Evolutionary conservation across 1,140 invertebrate genomes (phyloP), one percentile per base, ranked within the genome.

Genomic region (Drosophila orena): DNA sequence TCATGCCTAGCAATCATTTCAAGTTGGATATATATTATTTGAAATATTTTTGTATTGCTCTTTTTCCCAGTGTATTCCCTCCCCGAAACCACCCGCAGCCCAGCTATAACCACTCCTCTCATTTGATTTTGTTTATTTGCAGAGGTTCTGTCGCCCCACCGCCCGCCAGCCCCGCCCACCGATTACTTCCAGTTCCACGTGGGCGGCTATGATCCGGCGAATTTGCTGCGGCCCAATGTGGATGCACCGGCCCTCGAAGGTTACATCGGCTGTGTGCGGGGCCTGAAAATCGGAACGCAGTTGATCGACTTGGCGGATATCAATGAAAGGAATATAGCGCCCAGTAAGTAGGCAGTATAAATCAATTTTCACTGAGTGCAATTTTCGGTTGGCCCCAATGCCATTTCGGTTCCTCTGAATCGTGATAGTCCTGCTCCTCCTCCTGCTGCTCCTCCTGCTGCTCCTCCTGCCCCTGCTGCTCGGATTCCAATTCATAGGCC

Each of bases 151-250:
- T 95, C 96, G 38, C 97, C 97, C 1, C 96, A 97, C 90, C 93
- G 97, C 69, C 96, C 97, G 7, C 95, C 96, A 10, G 96, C 96
- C 6, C 95, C 96, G 10, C 96, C 97, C 11, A 96, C 95, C 0
- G 96, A 96, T 75, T 98, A 98, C 92, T 97, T 97, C 81, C 96
- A 98, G 93, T 94, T 98, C 62, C 97, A 97, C 93, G 93, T 98
- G 40, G 98, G 97, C 46, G 97, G 97, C 17, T 97, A 97, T 78
- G 96, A 97, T 92, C 93, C 94, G 2, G 94, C 95, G 81, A 96
- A 96, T 80, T 92, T 97, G 40, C 92, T 96, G 59, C 93, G 95
- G 35, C 94, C 95, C 6, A 93, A 94, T 35, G 92, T 93, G 49
- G 94, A 95, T 40, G 93, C 93, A 1, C 79, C 92, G 1, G 88